Evolutionary conservation across 2,797 vertebrate genomes (phyloP).

Genomic region (Microhierax caerulescens): DNA sequence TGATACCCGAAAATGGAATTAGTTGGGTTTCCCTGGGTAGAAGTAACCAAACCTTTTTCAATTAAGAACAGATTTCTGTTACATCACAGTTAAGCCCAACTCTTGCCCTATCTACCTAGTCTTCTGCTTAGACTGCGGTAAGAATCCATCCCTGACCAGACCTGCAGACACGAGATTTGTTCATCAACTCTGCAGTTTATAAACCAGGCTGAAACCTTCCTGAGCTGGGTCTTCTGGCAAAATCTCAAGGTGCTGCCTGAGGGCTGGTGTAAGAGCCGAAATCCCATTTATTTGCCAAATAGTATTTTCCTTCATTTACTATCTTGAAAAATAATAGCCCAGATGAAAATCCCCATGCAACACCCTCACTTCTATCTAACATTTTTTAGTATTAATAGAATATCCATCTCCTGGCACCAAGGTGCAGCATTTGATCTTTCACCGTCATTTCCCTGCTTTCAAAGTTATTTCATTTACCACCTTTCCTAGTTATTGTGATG

Average conservation of each 20-base stretch:
- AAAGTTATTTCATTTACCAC: background rate
- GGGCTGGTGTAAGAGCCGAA: background rate
- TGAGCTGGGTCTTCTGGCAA: background rate
- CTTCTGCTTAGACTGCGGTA: background rate
- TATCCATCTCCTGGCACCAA: background rate
- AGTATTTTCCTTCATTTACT: background rate
- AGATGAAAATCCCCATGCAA: background rate
- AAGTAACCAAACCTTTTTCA: background rate
- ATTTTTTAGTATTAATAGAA: background rate
- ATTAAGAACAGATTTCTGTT: background rate
- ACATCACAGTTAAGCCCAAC: background rate
- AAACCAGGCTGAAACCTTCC: background rate
- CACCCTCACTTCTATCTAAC: background rate
- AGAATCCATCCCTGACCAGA: background rate
- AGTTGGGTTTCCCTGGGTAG: background rate
- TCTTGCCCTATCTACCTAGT: background rate
- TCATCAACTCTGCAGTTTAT: background rate
- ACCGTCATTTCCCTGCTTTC: background rate
- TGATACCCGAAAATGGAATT: accelerated
- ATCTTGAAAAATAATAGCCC: background rate
- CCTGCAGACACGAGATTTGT: background rate
- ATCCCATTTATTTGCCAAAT: background rate
- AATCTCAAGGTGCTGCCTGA: background rate
- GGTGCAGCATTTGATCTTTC: background rate
- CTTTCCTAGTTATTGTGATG: background rate